phyloP scores from a whole-genome alignment of 1,140 invertebrate genomes.

The Formica exsecta region DNA sequence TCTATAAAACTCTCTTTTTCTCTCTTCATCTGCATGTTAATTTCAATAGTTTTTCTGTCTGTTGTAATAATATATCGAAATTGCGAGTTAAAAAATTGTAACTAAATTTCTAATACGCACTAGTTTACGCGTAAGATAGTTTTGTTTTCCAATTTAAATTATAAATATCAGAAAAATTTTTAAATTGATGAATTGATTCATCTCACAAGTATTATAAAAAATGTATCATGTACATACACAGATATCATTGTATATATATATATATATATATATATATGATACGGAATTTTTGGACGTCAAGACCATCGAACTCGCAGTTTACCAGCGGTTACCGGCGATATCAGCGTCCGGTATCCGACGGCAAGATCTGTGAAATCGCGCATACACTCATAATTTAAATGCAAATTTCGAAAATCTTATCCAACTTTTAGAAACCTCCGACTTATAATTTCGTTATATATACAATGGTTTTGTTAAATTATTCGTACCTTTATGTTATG shows the following conservation, averaged over 20 bases:
- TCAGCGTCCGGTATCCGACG: constrained; percentile 64
- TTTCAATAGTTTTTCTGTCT: not conserved
- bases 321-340: not conserved
- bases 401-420: not conserved
- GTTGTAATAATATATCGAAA: not conserved
- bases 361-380: constrained; percentile 51
- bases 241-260: not conserved
- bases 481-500: not conserved
- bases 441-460: not conserved
- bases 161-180: not conserved
- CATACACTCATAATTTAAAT: not conserved
- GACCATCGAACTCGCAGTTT: not conserved
- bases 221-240: not conserved
- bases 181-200: not conserved
- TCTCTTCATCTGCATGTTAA: not conserved
- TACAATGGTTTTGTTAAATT: not conserved
- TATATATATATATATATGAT: not conserved
- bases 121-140: not conserved
- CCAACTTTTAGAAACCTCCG: no score
- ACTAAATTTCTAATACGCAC: not conserved
- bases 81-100: not conserved
- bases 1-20: not conserved
- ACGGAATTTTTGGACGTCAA: not conserved
- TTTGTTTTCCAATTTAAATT: not conserved
- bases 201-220: not conserved